Evolutionary conservation across 1,140 invertebrate genomes (phyloP).

Genomic region (Akabosia matsudoensis): DNA sequence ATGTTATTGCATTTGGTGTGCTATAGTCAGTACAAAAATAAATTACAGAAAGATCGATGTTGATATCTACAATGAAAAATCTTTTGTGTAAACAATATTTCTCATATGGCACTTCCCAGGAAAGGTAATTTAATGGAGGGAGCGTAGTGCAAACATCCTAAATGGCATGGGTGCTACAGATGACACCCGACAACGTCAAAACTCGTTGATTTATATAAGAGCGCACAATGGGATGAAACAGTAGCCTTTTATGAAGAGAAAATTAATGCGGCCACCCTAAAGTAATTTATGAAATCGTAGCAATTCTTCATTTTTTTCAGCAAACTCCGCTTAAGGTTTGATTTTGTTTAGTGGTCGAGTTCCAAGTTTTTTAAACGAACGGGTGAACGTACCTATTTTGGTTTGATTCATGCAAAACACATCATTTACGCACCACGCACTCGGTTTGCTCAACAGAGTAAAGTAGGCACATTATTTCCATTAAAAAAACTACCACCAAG

Average conservation of each 20-base stretch:
- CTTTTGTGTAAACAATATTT: too few relatives aligned
- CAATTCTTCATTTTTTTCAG: neutral
- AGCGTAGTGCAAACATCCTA: neutral
- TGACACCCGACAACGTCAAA: neutral
- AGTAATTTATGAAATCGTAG: neutral
- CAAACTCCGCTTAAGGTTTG: neutral
- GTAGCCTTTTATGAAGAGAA: neutral
- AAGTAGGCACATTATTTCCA: too few relatives aligned
- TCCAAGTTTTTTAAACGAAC: too few relatives aligned
- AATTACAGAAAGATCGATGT: too few relatives aligned
- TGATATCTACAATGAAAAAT: too few relatives aligned
- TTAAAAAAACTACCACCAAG: neutral
- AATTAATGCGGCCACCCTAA: neutral
- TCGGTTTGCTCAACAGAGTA: too few relatives aligned
- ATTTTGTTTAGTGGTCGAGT: too few relatives aligned
- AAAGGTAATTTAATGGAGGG: neutral
- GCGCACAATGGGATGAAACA: neutral
- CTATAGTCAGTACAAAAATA: too few relatives aligned
- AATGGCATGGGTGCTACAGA: neutral
- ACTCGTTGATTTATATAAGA: neutral
- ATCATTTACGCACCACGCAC: too few relatives aligned
- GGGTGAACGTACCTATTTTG: too few relatives aligned
- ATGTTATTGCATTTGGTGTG: too few relatives aligned
- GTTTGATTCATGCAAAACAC: too few relatives aligned
- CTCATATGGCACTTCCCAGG: neutral